phyloP scores from a whole-genome alignment of 1,140 invertebrate species.

The Metaphire vulgaris region DNA sequence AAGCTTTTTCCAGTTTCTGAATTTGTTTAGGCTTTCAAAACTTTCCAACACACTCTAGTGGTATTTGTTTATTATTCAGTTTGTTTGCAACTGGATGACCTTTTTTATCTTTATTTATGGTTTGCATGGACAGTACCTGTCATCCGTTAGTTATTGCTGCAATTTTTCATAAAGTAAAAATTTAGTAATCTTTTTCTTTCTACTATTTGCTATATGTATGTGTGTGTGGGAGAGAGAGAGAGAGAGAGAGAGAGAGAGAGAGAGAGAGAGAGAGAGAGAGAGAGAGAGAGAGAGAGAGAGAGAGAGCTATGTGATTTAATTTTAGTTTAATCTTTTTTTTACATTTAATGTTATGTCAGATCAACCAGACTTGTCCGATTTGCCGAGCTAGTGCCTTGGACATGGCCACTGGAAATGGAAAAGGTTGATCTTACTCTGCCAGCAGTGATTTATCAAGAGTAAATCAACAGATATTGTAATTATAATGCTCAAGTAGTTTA shows the following conservation, averaged over 20 bases:
- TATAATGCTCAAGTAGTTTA: neutral
- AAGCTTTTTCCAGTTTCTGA: no score
- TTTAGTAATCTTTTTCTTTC: neutral
- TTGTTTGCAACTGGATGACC: no score
- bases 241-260: neutral
- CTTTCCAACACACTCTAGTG: no score
- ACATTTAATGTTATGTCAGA: constrained; percentile 57
- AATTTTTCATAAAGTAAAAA: no score
- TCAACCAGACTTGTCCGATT: constrained; percentile 90
- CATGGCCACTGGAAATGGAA: neutral
- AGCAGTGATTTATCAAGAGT: neutral
- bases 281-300: neutral
- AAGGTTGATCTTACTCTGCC: neutral
- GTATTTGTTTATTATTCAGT: no score
- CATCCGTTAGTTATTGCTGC: no score
- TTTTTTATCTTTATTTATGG: no score
- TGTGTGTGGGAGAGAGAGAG: neutral
- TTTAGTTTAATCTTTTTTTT: neutral
- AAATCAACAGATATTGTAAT: neutral
- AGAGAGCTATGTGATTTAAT: neutral
- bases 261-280: neutral
- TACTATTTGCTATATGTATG: no score
- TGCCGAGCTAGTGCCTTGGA: constrained; percentile 76
- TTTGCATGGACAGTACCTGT: no score
- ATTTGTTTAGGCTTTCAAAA: no score